Conservation (phyloP, 2,113 vertebrate genomes). For the Mirza zaza region DNA sequence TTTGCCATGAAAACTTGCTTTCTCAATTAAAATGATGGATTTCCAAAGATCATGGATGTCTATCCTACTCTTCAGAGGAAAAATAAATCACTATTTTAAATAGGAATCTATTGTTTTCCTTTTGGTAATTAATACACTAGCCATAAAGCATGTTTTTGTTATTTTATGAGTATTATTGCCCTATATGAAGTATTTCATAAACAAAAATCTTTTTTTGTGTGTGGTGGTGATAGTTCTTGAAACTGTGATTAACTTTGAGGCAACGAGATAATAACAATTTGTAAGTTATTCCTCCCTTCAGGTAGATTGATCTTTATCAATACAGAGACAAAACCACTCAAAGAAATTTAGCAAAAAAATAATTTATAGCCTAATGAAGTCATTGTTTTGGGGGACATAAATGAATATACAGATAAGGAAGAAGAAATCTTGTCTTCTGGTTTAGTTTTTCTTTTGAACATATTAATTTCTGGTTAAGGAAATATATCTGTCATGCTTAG, state of each 20-base stretch:
- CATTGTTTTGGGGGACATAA: constrained; percentile 31
- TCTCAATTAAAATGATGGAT: background rate
- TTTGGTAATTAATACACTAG: background rate
- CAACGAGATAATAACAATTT: constrained; percentile 28
- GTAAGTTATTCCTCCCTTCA: background rate
- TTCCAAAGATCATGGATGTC: background rate
- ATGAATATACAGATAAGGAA: constrained; percentile 1
- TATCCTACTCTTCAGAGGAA: background rate
- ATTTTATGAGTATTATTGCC: background rate
- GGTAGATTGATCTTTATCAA: background rate
- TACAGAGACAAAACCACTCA: background rate
- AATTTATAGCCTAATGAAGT: constrained; percentile 38
- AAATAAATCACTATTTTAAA: background rate
- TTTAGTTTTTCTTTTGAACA: constrained; percentile 47
- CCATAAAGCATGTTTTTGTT: background rate
- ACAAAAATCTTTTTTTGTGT: background rate
- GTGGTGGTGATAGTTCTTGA: background rate
- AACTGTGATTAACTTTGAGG: constrained; percentile 39
- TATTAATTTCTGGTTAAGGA: constrained; percentile 52
- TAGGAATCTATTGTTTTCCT: background rate
- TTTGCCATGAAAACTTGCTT: background rate
- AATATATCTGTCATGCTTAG: constrained; percentile 53
- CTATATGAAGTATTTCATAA: constrained; percentile 21
- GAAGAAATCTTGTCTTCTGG: constrained; percentile 25
- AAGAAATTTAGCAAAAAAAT: constrained; percentile 31